Evolutionary conservation across 2,113 vertebrate species (phyloP).

Genomic region (Pteruthius melanotis): DNA sequence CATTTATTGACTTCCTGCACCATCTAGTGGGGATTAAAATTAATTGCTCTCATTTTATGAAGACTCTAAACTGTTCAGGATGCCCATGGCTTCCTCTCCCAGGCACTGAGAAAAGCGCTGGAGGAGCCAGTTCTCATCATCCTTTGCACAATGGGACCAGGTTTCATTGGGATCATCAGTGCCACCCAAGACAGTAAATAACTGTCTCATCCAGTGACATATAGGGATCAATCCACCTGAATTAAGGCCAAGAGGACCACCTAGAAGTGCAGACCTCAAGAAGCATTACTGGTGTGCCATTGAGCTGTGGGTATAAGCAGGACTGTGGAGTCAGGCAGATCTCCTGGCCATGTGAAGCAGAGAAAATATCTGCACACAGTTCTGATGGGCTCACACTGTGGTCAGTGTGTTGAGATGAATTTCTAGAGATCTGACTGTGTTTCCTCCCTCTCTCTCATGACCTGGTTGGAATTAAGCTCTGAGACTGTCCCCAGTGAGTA

Average conservation of each 20-base stretch:
- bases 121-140: background rate
- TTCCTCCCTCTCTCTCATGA: background rate
- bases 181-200: background rate
- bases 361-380: background rate
- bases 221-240: accelerated
- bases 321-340: background rate
- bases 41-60: conserved; percentile 38
- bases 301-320: background rate
- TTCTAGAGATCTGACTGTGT: background rate
- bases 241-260: background rate
- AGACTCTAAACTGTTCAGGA: background rate
- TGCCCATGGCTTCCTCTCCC: background rate
- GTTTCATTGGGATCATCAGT: background rate
- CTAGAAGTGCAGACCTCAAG: background rate
- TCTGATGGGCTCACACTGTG: background rate
- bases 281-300: background rate
- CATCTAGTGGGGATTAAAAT: conserved; percentile 69
- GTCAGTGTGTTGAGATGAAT: accelerated
- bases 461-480: background rate
- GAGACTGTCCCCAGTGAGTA: background rate
- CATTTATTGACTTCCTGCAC: conserved; percentile 70
- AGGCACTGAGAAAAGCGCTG: background rate
- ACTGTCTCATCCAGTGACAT: background rate
- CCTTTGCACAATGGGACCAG: background rate
- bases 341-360: background rate